phyloP scores from a whole-genome alignment of 2,888 invertebrate genomes.

The Cryptosula pallasiana region DNA sequence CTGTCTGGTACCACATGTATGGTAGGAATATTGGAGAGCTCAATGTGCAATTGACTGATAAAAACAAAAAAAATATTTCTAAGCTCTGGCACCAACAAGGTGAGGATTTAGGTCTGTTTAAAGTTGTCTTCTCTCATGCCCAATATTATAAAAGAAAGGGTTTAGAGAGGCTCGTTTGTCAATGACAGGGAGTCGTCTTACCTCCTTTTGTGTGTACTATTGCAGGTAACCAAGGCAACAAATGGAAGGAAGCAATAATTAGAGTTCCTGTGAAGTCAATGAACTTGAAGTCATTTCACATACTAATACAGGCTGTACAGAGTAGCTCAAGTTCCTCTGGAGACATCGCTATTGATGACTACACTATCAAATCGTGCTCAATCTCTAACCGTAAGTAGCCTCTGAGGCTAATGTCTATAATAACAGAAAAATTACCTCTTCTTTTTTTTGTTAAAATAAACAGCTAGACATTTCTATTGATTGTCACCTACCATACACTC shows the following conservation, averaged over 20 bases:
- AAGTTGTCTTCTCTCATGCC: too few relatives aligned
- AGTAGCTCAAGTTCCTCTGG: background rate
- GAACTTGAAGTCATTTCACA: background rate
- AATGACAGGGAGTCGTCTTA: too few relatives aligned
- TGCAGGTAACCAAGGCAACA: background rate
- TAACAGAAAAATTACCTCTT: too few relatives aligned
- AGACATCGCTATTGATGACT: background rate
- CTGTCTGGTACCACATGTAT: constrained; percentile 19
- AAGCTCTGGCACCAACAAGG: background rate
- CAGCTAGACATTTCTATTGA: too few relatives aligned
- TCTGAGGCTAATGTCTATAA: too few relatives aligned
- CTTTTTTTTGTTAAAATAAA: too few relatives aligned
- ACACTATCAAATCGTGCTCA: background rate
- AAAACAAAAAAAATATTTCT: background rate
- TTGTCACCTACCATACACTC: too few relatives aligned
- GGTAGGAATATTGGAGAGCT: background rate
- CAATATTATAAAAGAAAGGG: too few relatives aligned
- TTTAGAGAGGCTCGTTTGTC: too few relatives aligned
- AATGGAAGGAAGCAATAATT: background rate
- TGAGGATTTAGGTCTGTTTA: too few relatives aligned
- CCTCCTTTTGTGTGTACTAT: too few relatives aligned
- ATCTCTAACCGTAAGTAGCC: background rate
- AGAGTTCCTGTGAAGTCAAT: background rate
- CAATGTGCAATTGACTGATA: background rate
- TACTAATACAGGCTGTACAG: background rate